Evolutionary conservation across 35 echinoderm and acorn worm species (phyloP).

Genomic region (Amphiura filiformis): DNA sequence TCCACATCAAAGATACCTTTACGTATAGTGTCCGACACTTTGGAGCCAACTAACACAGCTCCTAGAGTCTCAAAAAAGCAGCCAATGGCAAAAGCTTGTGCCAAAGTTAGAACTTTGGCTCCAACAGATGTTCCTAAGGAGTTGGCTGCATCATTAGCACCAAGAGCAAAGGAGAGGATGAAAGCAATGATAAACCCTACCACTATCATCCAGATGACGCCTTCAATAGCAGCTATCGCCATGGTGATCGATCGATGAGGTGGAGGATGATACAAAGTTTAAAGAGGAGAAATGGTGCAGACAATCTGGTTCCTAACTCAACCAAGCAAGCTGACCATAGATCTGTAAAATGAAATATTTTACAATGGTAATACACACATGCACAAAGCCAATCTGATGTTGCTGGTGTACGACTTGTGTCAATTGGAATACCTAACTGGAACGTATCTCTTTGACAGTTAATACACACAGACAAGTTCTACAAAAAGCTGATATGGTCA

Average conservation of each 20-base stretch:
- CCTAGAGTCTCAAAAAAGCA: conserved; percentile 66
- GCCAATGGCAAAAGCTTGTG: conserved; percentile 48
- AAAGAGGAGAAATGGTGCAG: not conserved
- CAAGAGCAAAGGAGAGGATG: conserved; percentile 60
- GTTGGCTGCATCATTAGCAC: conserved; percentile 70
- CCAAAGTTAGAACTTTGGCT: conserved; percentile 49
- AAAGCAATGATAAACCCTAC: conserved; percentile 60
- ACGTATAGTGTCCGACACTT: conserved; percentile 69
- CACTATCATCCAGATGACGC: conserved; percentile 58
- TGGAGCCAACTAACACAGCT: conserved; percentile 46
- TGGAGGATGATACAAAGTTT: not conserved
- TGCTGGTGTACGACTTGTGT: no score
- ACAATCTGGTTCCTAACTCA: not conserved
- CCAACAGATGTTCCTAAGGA: conserved; percentile 75
- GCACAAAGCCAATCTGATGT: no score
- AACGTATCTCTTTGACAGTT: no score
- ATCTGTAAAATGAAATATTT: not conserved
- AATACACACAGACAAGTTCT: no score
- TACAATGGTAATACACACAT: not conserved
- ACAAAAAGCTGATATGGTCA: no score
- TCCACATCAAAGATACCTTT: conserved; percentile 48
- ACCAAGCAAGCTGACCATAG: not conserved
- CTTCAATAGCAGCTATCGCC: not conserved
- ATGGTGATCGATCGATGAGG: no score
- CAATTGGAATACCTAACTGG: no score